Base-by-base conservation (phyloP, 1,140 invertebrate genomes). In the Stegodyphus dumicola region DNA sequence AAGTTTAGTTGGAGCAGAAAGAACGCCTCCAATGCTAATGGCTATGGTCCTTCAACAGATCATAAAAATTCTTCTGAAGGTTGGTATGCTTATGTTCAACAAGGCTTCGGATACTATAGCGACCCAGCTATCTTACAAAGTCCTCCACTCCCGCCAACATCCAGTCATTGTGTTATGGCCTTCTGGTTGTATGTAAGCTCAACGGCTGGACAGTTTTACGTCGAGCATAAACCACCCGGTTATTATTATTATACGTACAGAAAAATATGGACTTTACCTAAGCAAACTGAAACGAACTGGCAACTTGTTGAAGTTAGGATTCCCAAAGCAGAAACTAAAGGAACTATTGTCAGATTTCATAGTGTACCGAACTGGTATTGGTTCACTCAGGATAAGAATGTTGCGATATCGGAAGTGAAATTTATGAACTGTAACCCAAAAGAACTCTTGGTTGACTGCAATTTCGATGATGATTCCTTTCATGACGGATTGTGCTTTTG, bases 341-440 rank as follows among this genome's bases (percentile, higher is more conserved):
- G 81, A n/a, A 17, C 64, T 51, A n/a, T 10, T 6, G 66, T 85
- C 6, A 67, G 64, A 52, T 70, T 85, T 11, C 76, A 18, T 9
- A 76, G 74, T 52, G 5, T 6, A 6, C 73, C 81, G 0, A 52
- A n/a, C 13, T 85, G 81, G 81, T 13, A 6, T 11, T 64, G 13
- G 7, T 17, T 0, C 7, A 53, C 9, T 6, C 15, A 54, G 4
- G 52, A 69, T 0, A 53, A 65, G 49, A 85, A 13, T 7, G 53
- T 85, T 33, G 76, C 78, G 51, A 69, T 88, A 73, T 76, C 66
- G 81, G 86, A 88, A 76, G 64, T 87, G 51, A 66, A 60, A 49
- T 86, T 88, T 11, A 18, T 86, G 48, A 75, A 88, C 67, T 88
- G 87, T 75, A 87, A 88, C 65, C 77, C 87, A 17, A 88, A 88